phyloP scores from a whole-genome alignment of 2,113 vertebrate species.

The Tricholaema leucomelas region DNA sequence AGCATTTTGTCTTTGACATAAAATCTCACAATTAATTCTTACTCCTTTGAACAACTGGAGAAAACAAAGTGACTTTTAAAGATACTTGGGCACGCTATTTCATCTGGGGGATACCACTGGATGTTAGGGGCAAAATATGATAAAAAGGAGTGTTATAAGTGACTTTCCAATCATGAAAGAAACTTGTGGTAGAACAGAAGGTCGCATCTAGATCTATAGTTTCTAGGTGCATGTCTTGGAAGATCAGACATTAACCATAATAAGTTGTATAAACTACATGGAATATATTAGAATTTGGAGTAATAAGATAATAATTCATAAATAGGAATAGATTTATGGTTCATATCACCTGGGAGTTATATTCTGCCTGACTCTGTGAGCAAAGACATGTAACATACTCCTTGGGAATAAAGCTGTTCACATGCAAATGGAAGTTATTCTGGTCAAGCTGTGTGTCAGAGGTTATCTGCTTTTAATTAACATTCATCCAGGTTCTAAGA shows the following conservation, averaged over 20 bases:
- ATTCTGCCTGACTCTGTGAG: neutral
- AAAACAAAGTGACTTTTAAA: neutral
- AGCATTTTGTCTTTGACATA: neutral
- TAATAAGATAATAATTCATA: neutral
- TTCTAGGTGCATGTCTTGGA: neutral
- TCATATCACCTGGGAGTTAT: neutral
- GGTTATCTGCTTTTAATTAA: constrained; percentile 48
- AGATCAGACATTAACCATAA: neutral
- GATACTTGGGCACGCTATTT: neutral
- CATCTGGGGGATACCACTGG: neutral
- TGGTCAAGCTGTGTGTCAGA: neutral
- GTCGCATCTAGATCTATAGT: neutral
- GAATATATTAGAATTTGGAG: constrained; percentile 5
- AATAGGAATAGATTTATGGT: neutral
- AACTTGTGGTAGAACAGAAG: neutral
- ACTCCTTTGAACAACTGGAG: neutral
- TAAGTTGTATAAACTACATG: neutral
- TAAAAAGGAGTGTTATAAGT: neutral
- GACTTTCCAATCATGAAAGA: neutral
- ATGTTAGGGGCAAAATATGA: neutral
- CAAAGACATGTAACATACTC: neutral
- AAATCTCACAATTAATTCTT: neutral
- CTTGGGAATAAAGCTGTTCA: constrained; percentile 9
- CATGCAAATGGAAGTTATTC: constrained; percentile 21
- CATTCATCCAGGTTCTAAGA: neutral